A percentile compares a stretch with the other conserved stretches of the same genome.
Conservation (phyloP, 2,888 invertebrate genomes). For the Eupithecia vulgata region DNA sequence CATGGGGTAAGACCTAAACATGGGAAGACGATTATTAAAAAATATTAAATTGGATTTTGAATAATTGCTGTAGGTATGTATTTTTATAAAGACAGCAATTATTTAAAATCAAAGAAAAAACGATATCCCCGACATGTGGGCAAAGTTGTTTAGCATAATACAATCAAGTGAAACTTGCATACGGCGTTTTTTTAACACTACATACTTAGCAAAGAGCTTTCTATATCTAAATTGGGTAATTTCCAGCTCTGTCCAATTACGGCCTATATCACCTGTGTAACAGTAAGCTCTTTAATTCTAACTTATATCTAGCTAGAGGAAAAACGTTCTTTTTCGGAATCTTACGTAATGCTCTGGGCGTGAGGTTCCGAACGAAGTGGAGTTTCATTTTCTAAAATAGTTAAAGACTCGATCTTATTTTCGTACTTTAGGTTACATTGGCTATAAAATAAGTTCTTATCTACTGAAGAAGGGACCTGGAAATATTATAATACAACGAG, state of each 20-base stretch:
- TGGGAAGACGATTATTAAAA: too few species aligned
- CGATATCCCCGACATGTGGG: too few species aligned
- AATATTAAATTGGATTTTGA: too few species aligned
- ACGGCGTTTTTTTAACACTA: too few species aligned
- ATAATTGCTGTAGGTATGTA: too few species aligned
- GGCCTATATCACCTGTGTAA: slow-evolving; percentile 2
- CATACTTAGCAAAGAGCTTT: not conserved
- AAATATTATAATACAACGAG: too few species aligned
- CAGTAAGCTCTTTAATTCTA: not conserved
- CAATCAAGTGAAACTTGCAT: too few species aligned
- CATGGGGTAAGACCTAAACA: too few species aligned
- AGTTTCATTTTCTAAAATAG: not conserved
- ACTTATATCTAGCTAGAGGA: not conserved
- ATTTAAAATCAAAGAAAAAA: too few species aligned
- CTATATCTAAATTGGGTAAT: not conserved
- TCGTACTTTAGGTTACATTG: not conserved
- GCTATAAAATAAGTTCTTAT: not conserved
- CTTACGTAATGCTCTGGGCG: slow-evolving; percentile 1
- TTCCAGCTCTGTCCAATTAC: not conserved
- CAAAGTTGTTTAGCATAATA: too few species aligned
- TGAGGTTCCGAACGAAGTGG: not conserved
- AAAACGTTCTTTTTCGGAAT: not conserved
- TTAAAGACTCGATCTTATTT: not conserved
- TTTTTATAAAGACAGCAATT: too few species aligned
- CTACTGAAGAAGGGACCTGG: not conserved